Conservation (phyloP, 2,113 vertebrate species). For the Dromas ardeola region DNA sequence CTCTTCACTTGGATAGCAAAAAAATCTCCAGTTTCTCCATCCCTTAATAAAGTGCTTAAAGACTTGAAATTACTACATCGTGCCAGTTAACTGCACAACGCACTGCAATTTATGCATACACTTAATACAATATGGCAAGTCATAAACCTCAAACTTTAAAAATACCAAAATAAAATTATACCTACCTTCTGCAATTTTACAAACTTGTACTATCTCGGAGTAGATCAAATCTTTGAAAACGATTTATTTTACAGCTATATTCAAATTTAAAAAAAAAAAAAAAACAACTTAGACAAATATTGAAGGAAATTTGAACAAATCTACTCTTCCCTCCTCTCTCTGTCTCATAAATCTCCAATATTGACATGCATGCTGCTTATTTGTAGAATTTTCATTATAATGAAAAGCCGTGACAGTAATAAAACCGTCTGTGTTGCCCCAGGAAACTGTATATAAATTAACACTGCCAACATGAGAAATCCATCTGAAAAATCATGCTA, state of each 20-base stretch:
- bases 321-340: not conserved
- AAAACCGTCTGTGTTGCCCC: not conserved
- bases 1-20: not conserved
- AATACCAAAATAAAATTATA: not conserved
- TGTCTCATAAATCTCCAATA: not conserved
- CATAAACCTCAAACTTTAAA: not conserved
- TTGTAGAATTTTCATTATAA: conserved; percentile 2
- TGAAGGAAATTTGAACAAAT: conserved; percentile 1
- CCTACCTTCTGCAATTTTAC: not conserved
- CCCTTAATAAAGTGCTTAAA: not conserved
- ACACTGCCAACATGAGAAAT: not conserved
- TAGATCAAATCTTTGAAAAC: not conserved
- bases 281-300: not conserved
- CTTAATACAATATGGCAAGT: not conserved
- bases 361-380: not conserved
- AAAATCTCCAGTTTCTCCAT: not conserved
- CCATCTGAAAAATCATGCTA: not conserved
- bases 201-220: not conserved
- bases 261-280: not conserved
- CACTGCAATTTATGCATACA: not conserved
- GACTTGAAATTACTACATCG: not conserved
- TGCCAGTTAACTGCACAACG: not conserved
- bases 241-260: not conserved
- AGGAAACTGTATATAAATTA: conserved; percentile 28
- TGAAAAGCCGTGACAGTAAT: conserved; percentile 13